A percentile compares a stretch with the other conserved stretches of the same genome.
Conservation (phyloP, 2,888 invertebrate genomes). For the Scaptodrosophila latifasciaeformis region DNA sequence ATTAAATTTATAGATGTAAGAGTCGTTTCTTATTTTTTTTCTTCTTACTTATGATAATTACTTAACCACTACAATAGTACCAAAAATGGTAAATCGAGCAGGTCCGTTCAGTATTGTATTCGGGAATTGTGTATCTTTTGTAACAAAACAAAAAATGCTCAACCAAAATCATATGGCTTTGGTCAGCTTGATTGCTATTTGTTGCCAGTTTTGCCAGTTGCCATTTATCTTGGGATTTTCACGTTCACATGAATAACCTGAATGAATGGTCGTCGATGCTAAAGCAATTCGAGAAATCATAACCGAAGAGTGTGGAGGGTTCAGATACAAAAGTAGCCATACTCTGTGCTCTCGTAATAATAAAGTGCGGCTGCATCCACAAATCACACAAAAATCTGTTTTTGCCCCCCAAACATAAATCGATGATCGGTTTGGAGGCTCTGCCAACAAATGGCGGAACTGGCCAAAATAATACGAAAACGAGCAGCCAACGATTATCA, state of each 20-base stretch:
- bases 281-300: not conserved
- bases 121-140: not conserved
- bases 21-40: constrained; percentile 31
- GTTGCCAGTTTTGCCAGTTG: constrained; percentile 39
- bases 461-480: no score
- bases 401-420: not conserved
- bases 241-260: not conserved
- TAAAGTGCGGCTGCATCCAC: constrained; percentile 45
- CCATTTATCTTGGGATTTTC: constrained; percentile 45
- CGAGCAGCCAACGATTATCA: constrained; percentile 24
- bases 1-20: constrained; percentile 42
- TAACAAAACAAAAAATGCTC: not conserved
- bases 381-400: constrained; percentile 55
- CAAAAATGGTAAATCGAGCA: no score
- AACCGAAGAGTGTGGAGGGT: no score
- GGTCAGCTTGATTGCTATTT: constrained; percentile 10
- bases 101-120: no score
- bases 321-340: no score
- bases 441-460: no score
- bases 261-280: not conserved
- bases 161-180: constrained; percentile 51
- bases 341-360: no score
- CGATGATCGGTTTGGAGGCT: no score
- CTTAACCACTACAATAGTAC: constrained; percentile 15
- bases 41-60: constrained; percentile 62